Evolutionary conservation across 2,888 invertebrate species (phyloP).

Genomic region (Agrotis puta): DNA sequence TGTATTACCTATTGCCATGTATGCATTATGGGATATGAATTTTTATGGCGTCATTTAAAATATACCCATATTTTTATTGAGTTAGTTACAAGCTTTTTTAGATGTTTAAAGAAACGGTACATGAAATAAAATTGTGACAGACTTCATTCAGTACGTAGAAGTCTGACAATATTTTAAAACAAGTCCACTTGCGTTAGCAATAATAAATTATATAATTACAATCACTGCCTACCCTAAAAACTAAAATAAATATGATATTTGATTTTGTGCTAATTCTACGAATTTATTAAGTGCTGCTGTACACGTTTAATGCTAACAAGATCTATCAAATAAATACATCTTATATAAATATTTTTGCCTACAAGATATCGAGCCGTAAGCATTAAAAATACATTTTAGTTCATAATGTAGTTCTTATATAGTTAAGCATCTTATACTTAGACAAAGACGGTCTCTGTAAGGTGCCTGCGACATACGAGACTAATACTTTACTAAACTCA

Average conservation of each 20-base stretch:
- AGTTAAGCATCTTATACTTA: constrained; percentile 30
- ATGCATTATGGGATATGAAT: constrained; percentile 30
- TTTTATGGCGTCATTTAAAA: constrained; percentile 19
- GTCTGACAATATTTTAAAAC: constrained; percentile 3
- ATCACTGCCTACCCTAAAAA: constrained; percentile 39
- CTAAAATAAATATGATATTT: no score
- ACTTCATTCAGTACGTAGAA: not conserved
- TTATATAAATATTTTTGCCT: constrained; percentile 36
- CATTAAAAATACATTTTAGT: constrained; percentile 19
- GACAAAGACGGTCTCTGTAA: constrained; percentile 30
- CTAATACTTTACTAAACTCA: constrained; percentile 9
- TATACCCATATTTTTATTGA: constrained; percentile 13
- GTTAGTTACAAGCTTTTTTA: constrained; percentile 6
- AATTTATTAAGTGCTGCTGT: constrained; percentile 30
- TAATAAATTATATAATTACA: constrained; percentile 8
- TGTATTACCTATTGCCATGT: constrained; percentile 28
- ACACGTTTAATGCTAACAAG: constrained; percentile 4
- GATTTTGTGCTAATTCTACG: constrained; percentile 29
- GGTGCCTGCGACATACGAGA: constrained; percentile 19
- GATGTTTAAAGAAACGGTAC: constrained; percentile 4
- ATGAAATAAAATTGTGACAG: not conserved
- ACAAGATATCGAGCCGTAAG: constrained; percentile 17
- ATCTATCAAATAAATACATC: constrained; percentile 13
- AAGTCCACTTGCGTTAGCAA: not conserved
- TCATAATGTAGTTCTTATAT: constrained; percentile 14